A percentile compares a stretch with the other conserved stretches of the same genome.
phyloP scores from a whole-genome alignment of 2,113 vertebrate genomes.

The Gorilla gorilla region DNA sequence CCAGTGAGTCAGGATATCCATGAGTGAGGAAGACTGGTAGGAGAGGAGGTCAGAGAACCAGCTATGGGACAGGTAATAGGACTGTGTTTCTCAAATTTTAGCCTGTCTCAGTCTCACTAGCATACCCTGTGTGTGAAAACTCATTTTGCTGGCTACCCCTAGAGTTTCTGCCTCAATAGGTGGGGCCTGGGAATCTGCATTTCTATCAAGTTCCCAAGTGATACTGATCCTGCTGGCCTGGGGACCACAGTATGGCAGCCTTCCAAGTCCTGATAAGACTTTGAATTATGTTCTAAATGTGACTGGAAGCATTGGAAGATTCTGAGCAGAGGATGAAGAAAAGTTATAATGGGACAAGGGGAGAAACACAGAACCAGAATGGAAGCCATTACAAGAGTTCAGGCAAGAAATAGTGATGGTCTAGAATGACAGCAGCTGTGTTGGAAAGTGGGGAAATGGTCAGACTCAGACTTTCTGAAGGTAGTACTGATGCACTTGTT shows the following conservation, averaged over 20 bases:
- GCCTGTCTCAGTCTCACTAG: accelerated
- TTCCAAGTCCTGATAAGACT: not conserved
- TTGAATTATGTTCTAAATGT: not conserved
- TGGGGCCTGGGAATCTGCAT: not conserved
- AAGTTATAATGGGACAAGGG: not conserved
- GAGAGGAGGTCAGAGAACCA: not conserved
- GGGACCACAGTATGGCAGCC: not conserved
- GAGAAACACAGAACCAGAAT: not conserved
- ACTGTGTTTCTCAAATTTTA: accelerated
- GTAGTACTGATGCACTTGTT: not conserved
- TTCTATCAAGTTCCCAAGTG: not conserved
- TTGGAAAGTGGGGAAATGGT: not conserved
- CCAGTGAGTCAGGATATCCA: not conserved
- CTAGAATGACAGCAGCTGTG: not conserved
- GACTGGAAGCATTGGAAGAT: not conserved
- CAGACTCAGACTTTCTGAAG: not conserved
- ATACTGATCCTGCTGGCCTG: too few species aligned
- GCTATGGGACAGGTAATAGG: accelerated
- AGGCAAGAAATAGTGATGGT: not conserved
- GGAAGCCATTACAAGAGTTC: not conserved
- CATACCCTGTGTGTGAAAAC: accelerated
- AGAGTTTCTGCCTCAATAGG: not conserved
- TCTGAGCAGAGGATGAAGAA: not conserved
- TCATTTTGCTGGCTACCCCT: not conserved
- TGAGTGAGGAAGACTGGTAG: too few species aligned